Conservation (phyloP, 2,888 invertebrate genomes). For the Tanytarsus gracilentus region DNA sequence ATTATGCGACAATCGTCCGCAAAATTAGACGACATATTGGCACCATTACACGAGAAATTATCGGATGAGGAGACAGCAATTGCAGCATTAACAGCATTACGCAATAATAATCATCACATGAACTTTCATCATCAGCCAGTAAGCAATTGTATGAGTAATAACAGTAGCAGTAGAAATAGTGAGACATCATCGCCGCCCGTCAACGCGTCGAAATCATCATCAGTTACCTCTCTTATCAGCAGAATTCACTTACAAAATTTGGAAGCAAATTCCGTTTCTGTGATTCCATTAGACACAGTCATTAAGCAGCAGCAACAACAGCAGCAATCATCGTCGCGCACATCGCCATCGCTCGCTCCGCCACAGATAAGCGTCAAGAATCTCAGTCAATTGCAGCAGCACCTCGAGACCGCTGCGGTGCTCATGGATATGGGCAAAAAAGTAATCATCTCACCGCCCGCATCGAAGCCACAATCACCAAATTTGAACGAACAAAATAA, state of each 20-base stretch:
- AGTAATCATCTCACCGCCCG: conserved; percentile 42
- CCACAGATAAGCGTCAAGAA: conserved; percentile 31
- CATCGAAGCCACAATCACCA: conserved; percentile 38
- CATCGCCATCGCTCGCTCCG: conserved; percentile 28
- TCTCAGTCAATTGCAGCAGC: conserved; percentile 39
- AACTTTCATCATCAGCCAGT: conserved; percentile 21
- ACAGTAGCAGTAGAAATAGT: conserved; percentile 13
- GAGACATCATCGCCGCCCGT: conserved; percentile 29
- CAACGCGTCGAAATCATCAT: conserved; percentile 37
- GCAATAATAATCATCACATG: conserved; percentile 36
- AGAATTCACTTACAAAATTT: conserved; percentile 33
- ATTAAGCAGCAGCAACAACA: conserved; percentile 23
- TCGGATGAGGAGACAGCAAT: conserved; percentile 43
- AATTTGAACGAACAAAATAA: conserved; percentile 34
- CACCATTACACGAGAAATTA: conserved; percentile 40
- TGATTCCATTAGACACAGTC: conserved; percentile 32
- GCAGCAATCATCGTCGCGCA: conserved; percentile 26
- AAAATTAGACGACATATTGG: conserved; percentile 51
- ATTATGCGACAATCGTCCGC: conserved; percentile 50
- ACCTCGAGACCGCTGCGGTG: conserved; percentile 43
- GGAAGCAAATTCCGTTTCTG: conserved; percentile 34
- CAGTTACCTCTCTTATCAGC: conserved; percentile 36
- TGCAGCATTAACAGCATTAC: conserved; percentile 42
- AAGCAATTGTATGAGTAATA: conserved; percentile 14
- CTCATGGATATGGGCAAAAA: conserved; percentile 44